Base-by-base conservation (phyloP, 2,797 vertebrate genomes). In the Arnoldichthys spilopterus region DNA sequence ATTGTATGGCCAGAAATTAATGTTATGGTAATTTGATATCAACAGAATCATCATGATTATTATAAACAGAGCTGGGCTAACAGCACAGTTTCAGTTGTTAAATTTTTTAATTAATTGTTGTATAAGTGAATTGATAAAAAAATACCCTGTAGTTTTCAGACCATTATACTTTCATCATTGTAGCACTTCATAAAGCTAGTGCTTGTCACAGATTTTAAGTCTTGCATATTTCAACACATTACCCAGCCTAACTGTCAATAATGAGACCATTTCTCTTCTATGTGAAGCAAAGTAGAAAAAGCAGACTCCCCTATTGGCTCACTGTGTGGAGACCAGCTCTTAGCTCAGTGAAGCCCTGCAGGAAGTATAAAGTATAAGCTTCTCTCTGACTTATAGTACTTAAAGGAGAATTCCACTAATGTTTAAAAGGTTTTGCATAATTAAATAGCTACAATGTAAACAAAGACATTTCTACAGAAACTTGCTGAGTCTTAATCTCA, bases 321-420 rank as follows among this genome's bases (percentile, higher is more conserved):
- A 72, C 47, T 72, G 2, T 49, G 18, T 63, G 61, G 76, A 78
- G 68, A 72, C 68, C 76, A 72, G 76, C 64, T 63, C 66, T 24
- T 61, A 59, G 51, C 28, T 22, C 40, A 61, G 34, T 72, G 69
- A 72, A 53, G 45, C 18, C 45, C 26, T 40, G 37, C 40, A 51
- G 22, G 37, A 40, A 51, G 8, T 51, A 61, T 18, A 26, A n/a
- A 51, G 26, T 72, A 7, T 18, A 59, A 72, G 70, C 40, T 47
- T 11, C 7, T 61, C 67, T 62, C 6, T 47, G 61, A 64, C 12
- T 53, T 53, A 16, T 37, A 13, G 20, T 64, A 63, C 24, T 22
- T 22, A 32, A 32, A 43, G 40, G 40, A 43, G 40, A 43, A 37
- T 43, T 43, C 40, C 40, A 43, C 34, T 37, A 3, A 37, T 43